These are phyloP conservation scores for Rhinoptilus africanus DNA, from an alignment of 2,113 vertebrate genomes.

Conservation along the genomic window DNA sequence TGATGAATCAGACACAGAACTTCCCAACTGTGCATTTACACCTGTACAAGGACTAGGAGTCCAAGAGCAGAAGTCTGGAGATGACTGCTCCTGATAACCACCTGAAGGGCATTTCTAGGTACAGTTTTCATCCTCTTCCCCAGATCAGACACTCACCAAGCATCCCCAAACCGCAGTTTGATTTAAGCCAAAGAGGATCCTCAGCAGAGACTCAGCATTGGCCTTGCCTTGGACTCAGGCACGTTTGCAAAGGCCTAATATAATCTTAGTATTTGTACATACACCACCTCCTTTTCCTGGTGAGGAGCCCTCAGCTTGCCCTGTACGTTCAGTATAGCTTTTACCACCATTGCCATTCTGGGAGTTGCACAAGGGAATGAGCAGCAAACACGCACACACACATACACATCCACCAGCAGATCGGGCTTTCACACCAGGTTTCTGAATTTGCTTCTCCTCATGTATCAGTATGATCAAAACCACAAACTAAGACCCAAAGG, in stretches of 20 bases:
- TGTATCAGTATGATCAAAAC: not conserved
- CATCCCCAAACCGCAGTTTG: not conserved
- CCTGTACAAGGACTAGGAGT: not conserved
- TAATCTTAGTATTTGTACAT: not conserved
- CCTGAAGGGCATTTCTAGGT: not conserved
- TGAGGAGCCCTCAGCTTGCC: not conserved
- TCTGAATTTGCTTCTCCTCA: not conserved
- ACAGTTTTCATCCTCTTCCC: not conserved
- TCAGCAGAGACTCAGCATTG: not conserved
- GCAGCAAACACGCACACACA: not conserved
- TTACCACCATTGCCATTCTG: not conserved
- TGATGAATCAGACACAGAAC: not conserved
- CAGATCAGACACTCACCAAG: not conserved
- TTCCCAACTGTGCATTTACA: not conserved
- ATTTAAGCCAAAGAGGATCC: not conserved
- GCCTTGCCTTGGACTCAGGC: not conserved
- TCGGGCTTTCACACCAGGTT: not conserved
- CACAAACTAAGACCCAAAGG: not conserved
- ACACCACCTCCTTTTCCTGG: not conserved
- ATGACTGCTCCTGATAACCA: not conserved
- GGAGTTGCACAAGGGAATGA: not conserved
- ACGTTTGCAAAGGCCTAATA: not conserved
- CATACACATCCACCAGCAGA: rapidly evolving
- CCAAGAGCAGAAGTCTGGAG: not conserved
- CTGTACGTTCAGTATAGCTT: not conserved